A percentile compares a stretch with the other conserved stretches of the same genome.
Evolutionary conservation across 2,797 vertebrate genomes (phyloP).

Genomic region (Falco columbarius): DNA sequence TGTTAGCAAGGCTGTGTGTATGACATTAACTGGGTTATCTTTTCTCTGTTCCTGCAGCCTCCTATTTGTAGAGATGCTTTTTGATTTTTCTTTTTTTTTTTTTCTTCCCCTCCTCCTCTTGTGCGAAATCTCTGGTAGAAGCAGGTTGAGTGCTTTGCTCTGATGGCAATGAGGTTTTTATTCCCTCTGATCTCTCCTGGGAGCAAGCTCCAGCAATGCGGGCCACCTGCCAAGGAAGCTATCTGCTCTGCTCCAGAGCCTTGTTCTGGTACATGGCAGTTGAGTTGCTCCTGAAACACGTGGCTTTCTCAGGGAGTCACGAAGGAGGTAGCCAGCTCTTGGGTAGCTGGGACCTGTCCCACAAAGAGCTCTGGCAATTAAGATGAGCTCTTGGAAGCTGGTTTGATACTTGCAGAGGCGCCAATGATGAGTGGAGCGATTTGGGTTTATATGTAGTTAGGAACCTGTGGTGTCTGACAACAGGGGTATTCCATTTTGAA

Average conservation of each 20-base stretch:
- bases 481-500: background rate
- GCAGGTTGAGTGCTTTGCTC: conserved; percentile 28
- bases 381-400: background rate
- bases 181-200: conserved; percentile 19
- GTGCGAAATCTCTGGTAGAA: conserved; percentile 40
- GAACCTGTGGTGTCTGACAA: background rate
- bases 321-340: background rate
- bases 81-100: background rate
- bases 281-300: background rate
- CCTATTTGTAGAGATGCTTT: background rate
- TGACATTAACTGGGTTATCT: conserved; percentile 7
- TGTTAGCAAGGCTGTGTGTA: background rate
- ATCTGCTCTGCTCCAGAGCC: conserved; percentile 47
- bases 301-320: background rate
- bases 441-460: background rate
- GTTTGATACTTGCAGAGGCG: background rate
- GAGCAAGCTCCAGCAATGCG: background rate
- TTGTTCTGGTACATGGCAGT: background rate
- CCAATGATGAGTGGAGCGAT: background rate
- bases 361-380: background rate
- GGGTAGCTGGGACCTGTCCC: background rate
- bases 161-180: conserved; percentile 9
- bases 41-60: background rate
- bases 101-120: background rate
- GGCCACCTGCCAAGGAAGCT: conserved; percentile 49